phyloP scores from a whole-genome alignment of 2,113 vertebrate genomes.

The Psilopogon haemacephalus region DNA sequence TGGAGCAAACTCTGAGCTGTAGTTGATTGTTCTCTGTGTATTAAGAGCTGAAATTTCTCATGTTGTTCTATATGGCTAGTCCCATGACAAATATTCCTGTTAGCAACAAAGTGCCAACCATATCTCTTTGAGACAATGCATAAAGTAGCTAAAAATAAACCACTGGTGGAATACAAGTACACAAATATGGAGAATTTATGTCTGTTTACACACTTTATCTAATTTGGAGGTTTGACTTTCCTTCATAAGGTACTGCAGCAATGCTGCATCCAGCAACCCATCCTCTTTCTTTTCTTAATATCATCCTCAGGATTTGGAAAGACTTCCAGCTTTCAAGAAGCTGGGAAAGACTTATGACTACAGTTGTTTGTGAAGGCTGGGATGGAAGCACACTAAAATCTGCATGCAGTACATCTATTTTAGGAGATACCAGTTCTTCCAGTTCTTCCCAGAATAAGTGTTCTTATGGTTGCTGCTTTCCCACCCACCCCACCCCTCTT shows the following conservation, averaged over 20 bases:
- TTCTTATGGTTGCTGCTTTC: too few relatives aligned
- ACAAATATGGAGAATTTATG: neutral
- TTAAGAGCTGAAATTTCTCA: neutral
- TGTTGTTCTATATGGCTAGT: neutral
- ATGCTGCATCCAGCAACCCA: neutral
- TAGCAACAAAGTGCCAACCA: neutral
- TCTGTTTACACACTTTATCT: neutral
- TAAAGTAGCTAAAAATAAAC: neutral
- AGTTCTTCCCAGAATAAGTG: too few relatives aligned
- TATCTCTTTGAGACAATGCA: neutral
- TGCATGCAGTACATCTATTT: neutral
- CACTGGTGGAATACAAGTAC: neutral
- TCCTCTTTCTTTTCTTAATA: neutral
- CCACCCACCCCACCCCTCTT: too few relatives aligned
- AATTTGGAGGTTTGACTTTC: neutral
- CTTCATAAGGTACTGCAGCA: rapidly evolving
- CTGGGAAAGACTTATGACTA: neutral
- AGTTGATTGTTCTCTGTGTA: neutral
- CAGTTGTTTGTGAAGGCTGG: neutral
- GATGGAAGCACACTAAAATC: neutral
- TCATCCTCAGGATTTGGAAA: neutral
- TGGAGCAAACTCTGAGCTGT: neutral
- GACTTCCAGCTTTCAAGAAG: neutral
- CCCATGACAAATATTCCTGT: neutral
- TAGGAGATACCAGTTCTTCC: neutral